Conservation (phyloP, 2,888 invertebrate species). For the Cataglyphis altisquamis region DNA sequence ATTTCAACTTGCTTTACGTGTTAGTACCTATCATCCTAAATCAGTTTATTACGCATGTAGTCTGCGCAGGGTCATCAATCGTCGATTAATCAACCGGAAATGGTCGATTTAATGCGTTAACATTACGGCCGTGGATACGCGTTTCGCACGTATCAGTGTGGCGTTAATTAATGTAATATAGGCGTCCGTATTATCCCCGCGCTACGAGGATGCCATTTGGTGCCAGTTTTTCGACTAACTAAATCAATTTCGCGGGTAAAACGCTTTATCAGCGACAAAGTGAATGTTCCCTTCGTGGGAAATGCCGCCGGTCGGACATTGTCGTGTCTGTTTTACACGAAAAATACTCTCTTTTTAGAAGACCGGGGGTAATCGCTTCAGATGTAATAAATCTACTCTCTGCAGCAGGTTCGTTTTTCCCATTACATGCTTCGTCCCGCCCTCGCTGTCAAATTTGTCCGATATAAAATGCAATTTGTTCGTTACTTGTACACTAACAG, state of each 20-base stretch:
- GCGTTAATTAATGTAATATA: slow-evolving; percentile 76
- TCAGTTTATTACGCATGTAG: slow-evolving; percentile 72
- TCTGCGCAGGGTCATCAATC: slow-evolving; percentile 78
- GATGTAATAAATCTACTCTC: slow-evolving; percentile 42
- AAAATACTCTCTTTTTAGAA: slow-evolving; percentile 49
- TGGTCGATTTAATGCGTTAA: slow-evolving; percentile 78
- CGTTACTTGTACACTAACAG: slow-evolving; percentile 15
- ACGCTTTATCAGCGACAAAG: slow-evolving; percentile 60
- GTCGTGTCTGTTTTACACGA: slow-evolving; percentile 55
- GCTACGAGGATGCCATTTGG: slow-evolving; percentile 42
- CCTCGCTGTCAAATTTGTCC: slow-evolving; percentile 25
- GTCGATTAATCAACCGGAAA: slow-evolving; percentile 77
- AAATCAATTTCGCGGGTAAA: slow-evolving; percentile 63
- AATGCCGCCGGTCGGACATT: slow-evolving; percentile 35
- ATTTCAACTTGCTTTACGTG: slow-evolving; percentile 47
- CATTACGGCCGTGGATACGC: slow-evolving; percentile 70
- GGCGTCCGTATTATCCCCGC: slow-evolving; percentile 54
- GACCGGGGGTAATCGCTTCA: slow-evolving; percentile 25
- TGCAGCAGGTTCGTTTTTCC: slow-evolving; percentile 36
- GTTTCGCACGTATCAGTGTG: slow-evolving; percentile 64
- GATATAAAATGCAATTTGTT: slow-evolving; percentile 34
- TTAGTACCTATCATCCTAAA: slow-evolving; percentile 54
- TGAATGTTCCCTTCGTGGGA: slow-evolving; percentile 41
- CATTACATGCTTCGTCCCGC: slow-evolving; percentile 38
- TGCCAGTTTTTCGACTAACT: slow-evolving; percentile 60